Base-by-base conservation (phyloP, 2,113 vertebrate genomes). In the Empidonax alnorum region DNA sequence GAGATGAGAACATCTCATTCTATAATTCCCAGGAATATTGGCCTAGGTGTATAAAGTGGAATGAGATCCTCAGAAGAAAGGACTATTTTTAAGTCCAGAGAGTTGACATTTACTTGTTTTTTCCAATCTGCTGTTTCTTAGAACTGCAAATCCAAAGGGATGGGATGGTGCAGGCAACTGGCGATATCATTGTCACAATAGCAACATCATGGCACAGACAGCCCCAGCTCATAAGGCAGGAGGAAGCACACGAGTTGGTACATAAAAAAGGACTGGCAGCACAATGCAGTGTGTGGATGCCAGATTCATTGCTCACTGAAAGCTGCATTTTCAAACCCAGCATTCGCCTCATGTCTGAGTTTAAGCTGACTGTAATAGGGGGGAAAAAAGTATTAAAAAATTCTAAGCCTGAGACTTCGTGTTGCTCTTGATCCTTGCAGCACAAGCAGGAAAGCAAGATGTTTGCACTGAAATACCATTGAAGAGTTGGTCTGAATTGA, bases 211-310 rank as follows among this genome's bases (percentile, higher is more conserved):
- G 82, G 94, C 93, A 95, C 93, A 86, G 87, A 49, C 82, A 93
- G 79, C 78, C 91, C 79, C 65, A 41, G 87, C 94, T 95, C 92
- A 23, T 41, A 75, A 88, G 93, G 93, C 87, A 4, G 90, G 75
- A 94, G 88, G 50, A 90, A 93, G 93, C 90, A 91, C 90, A 96
- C 4, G 12, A 96, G 87, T 74, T 96, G 90, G 58, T 94, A 12
- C 92, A 90, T 90, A 87, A 90, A 86, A 94, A 93, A 95, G 92
- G 95, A 93, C 93, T 95, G 96, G 93, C 96, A 96, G 93, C 96
- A 96, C 92, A 94, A 94, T 80, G 83, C 85, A 37, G 56, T 17
- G 44, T 35, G 27, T 2, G 44, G 27, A 44, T 95, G 96, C 93
- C 94, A 97, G 87, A 86, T 65, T 80, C 88, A 94, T 78, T 89